Evolutionary conservation across 2,888 invertebrate species (phyloP).

Genomic region (Diarsia brunnea): DNA sequence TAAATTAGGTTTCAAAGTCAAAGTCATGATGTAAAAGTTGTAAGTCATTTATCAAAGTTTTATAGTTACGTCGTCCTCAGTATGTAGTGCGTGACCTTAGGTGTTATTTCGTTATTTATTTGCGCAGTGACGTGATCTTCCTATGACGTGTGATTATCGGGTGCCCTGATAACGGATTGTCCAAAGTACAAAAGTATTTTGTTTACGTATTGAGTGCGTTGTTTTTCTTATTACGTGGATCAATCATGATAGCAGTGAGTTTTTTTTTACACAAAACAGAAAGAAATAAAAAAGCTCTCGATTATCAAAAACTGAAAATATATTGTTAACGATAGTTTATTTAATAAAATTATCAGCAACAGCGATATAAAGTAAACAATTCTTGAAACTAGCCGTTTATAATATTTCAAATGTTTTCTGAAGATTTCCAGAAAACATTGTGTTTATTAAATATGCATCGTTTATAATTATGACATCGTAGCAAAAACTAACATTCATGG

Average conservation of each 20-base stretch:
- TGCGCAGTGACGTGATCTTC: slow-evolving; percentile 12
- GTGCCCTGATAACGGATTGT: slow-evolving; percentile 29
- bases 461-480: slow-evolving; percentile 33
- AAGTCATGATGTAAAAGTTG: slow-evolving; percentile 55
- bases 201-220: slow-evolving; percentile 20
- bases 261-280: not conserved
- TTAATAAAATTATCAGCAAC: not conserved
- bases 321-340: not conserved
- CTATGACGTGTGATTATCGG: slow-evolving; percentile 7
- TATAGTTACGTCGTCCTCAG: slow-evolving; percentile 41
- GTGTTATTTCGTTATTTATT: slow-evolving; percentile 44
- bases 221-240: not conserved
- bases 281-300: not conserved
- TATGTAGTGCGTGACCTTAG: slow-evolving; percentile 40
- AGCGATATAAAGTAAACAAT: not conserved
- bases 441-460: slow-evolving; percentile 35
- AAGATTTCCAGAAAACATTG: not conserved
- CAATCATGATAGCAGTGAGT: not conserved
- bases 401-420: not conserved
- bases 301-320: not conserved
- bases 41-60: slow-evolving; percentile 51
- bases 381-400: not conserved
- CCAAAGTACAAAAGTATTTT: slow-evolving; percentile 47
- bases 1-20: slow-evolving; percentile 59
- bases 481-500: slow-evolving; percentile 45